Evolutionary conservation across 2,888 invertebrate species (phyloP), one percentile per base, ranked within the genome.

Genomic region (Philopedon plagiatum): DNA sequence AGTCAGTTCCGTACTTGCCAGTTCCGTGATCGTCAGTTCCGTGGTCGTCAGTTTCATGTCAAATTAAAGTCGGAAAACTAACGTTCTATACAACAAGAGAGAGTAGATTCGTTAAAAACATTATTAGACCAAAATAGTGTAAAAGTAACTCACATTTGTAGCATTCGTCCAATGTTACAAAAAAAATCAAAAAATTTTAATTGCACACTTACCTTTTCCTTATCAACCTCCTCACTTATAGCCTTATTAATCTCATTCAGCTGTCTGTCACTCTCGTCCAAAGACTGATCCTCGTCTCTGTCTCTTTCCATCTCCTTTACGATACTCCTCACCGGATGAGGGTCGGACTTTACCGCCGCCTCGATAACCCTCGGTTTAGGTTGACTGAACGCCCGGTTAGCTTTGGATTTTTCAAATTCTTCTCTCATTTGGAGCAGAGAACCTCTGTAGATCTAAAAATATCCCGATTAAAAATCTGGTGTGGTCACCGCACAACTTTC

Each of bases 291-390:
- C 5, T 75, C 8, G 19, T 72, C 76, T 29, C 71, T 78, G 51
- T 84, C 81, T 72, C 87, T 87, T 78, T 91, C 91, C 84, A 91
- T 89, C 76, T 90, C 90, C 81, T 90, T 90, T 49, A 91, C 88
- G 11, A 90, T 83, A 79, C 90, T 89, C 82, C 88, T 88, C 15
- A 90, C 90, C 0, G 80, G 79, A 72, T 78, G 78, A 54, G 87
- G 88, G 71, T 89, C 88, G 37, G 87, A 87, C 72, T 87, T 85
- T n/a, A 80, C 76, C 9, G 81, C 73, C 64, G 88, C 86, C 18
- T 81, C 80, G 75, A 88, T 87, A 71, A 88, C 86, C 83, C 85
- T 86, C 0, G 82, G 78, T 76, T 81, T 78, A 49, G 75, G 86
- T 2, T 77, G 74, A 18, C 86, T 86, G 13, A 79, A 79, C 77